Base-by-base conservation (phyloP, 2,888 invertebrate species). In the Hemithea aestivaria region DNA sequence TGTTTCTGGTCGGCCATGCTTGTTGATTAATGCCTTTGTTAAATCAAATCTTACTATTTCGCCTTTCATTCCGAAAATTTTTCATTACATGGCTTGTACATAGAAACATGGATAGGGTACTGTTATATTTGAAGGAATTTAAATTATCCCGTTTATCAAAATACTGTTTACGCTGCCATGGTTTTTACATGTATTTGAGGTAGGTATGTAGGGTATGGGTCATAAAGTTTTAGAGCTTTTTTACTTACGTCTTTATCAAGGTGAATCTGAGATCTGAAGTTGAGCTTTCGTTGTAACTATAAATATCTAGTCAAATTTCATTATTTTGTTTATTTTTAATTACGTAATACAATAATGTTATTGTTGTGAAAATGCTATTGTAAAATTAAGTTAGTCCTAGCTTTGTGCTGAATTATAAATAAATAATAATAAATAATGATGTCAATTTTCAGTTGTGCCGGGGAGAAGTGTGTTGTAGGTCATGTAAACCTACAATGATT, bases 71-170 rank as follows among this genome's bases (percentile, higher is more conserved):
- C 48, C 35, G 35, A 34, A 53, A 30, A 53, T 58, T 46, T 47
- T 56, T 56, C 33, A 25, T 56, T 62, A 58, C 60, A 45, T 58
- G 50, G 51, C 53, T 42, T 40, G 40, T 53, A 52, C 48, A 53
- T 40, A 53, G 45, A 57, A 60, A 61, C 58, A 62, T 56, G 51
- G 25, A 37, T 49, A 40, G 26, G 39, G 35, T 48, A 48, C 51
- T 51, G 49, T 52, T 48, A 49, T 46, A 51, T 53, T 56, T 36
- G 22, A 34, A 44, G 56, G 60, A 60, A 58, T 62, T 59, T 60
- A 68, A 70, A 66, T 67, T 65, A 61, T 47, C 52, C 45, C 45
- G 51, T 60, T 53, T 55, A 56, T 65, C 62, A 62, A 63, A 66
- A 66, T 56, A 59, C 58, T 16, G 3, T 71, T 67, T 64, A 72